Conservation (phyloP, 2,113 vertebrate genomes). For the Pteropus alecto region DNA sequence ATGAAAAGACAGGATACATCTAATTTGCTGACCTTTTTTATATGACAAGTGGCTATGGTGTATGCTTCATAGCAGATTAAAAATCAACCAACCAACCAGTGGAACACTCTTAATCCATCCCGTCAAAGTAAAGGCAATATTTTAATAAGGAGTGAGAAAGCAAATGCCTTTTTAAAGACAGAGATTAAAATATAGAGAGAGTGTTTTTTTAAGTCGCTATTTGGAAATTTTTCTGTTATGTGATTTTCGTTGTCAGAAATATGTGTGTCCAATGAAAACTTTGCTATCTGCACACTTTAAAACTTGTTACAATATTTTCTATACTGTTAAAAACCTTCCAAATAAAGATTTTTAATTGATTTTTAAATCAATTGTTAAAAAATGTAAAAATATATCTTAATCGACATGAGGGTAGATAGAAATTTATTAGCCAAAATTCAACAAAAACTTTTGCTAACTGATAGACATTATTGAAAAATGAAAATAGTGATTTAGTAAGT, state of each 20-base stretch:
- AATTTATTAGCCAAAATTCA: not conserved
- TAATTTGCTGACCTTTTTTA: not conserved
- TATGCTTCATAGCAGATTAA: not conserved
- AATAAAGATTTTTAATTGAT: not conserved
- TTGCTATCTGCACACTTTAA: not conserved
- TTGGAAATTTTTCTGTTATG: conserved; percentile 10
- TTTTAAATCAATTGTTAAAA: conserved; percentile 28
- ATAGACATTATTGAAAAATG: not conserved
- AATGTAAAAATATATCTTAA: not conserved
- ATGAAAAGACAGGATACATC: not conserved
- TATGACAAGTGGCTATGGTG: not conserved
- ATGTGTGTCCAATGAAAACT: not conserved
- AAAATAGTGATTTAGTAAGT: not conserved
- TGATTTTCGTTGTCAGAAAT: not conserved
- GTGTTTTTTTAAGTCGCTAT: not conserved
- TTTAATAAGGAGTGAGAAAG: not conserved
- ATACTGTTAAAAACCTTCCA: conserved; percentile 12
- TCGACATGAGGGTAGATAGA: not conserved
- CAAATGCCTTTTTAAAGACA: not conserved
- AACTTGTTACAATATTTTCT: not conserved
- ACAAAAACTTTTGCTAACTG: not conserved
- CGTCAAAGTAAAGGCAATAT: not conserved
- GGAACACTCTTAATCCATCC: not conserved
- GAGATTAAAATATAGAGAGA: not conserved
- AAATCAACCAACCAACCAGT: not conserved